Evolutionary conservation across 2,888 invertebrate species (phyloP).

Genomic region (Himalopsyche anomala): DNA sequence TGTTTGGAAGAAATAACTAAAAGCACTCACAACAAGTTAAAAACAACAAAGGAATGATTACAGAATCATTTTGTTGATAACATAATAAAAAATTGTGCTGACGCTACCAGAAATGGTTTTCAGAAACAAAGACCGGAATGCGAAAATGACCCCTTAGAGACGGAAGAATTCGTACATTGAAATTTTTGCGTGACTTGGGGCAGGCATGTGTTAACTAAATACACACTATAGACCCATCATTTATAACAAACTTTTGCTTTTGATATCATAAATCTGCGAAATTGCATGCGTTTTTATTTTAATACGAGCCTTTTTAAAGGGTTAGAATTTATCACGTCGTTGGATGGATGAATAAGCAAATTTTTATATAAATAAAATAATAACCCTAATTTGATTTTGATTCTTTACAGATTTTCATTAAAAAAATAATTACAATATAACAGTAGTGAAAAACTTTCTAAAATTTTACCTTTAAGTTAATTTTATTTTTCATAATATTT

Average conservation of each 20-base stretch:
- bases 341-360: constrained; percentile 2
- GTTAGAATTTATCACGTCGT: constrained; percentile 5
- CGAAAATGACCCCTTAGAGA: constrained; percentile 20
- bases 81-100: background rate
- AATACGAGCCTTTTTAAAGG: constrained; percentile 1
- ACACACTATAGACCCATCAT: constrained; percentile 30
- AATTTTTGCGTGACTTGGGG: constrained; percentile 10
- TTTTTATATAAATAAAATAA: background rate
- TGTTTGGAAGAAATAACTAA: too few species aligned
- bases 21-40: background rate
- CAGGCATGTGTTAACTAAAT: constrained; percentile 30
- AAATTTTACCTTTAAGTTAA: too few species aligned
- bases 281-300: constrained; percentile 34
- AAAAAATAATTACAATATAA: too few species aligned
- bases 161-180: constrained; percentile 13
- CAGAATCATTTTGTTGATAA: background rate
- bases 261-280: constrained; percentile 22
- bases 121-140: background rate
- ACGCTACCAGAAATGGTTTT: background rate
- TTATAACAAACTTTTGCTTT: constrained; percentile 34
- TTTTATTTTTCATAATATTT: too few species aligned
- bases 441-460: too few species aligned
- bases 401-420: too few species aligned
- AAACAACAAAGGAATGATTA: background rate
- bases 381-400: background rate